Evolutionary conservation across 2,113 vertebrate genomes (phyloP), one percentile per base, ranked within the genome.

Genomic region (Gallinago undulata): DNA sequence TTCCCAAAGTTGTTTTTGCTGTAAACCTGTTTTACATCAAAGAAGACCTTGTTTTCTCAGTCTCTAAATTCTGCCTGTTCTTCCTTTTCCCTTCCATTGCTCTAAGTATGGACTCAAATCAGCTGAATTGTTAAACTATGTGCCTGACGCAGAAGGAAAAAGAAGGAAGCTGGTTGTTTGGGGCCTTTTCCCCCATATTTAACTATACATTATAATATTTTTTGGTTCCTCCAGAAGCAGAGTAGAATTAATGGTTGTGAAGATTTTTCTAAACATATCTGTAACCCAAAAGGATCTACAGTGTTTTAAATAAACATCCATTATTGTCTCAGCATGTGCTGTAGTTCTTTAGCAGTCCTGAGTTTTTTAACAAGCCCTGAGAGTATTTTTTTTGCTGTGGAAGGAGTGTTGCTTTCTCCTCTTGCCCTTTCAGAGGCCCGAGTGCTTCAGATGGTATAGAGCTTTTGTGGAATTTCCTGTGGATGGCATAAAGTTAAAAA

Each of bases 131-230:
- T 78, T 63, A 57, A 69, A 47, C 4, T 41, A 4, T 33, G 10
- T 53, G 50, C n/a, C 21, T 84, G 56, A 53, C 16, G 47, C 7
- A 53, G 33, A 84, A 91, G 33, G 13, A 22, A 45, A 73, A 87
- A 60, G 53, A 2, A 81, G 7, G 19, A 55, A 13, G 37, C 13
- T 43, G 41, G 6, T 11, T 85, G 31, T 8, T 21, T 59, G 35
- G 1, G 4, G 3, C 9, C 33, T 39, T n/a, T 8, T 2, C 2
- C 2, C 18, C 11, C 17, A 2, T 16, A 51, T 69, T 90, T 69
- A 60, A 31, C 18, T 19, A 13, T 47, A 50, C 25, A 41, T 25
- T 55, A 75, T 55, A 69, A 63, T 9, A 11, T 22, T 21, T 39
- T 72, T 72, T 37, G 4, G 57, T 73, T 89, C 24, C 9, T 53